phyloP scores from a whole-genome alignment of 2,888 invertebrate genomes.

The Machimus rusticus region DNA sequence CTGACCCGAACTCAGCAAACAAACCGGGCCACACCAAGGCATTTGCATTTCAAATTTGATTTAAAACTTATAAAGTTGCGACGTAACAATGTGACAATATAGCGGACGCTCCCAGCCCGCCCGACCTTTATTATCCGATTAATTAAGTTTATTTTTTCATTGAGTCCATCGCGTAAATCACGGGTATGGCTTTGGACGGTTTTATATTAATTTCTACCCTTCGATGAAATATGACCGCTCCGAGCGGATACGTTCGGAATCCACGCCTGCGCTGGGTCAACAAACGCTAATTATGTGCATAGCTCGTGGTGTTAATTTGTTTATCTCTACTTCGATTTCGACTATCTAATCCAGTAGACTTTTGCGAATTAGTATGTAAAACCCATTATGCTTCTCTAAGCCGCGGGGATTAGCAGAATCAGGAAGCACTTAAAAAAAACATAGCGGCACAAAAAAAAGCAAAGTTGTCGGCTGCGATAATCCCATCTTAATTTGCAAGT shows the following conservation, averaged over 20 bases:
- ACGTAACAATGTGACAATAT: not conserved
- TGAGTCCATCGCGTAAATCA: not conserved
- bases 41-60: constrained; percentile 17
- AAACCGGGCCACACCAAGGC: not conserved
- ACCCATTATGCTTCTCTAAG: not conserved
- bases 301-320: not conserved
- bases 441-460: not conserved
- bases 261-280: not conserved
- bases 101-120: not conserved
- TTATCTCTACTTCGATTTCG: not conserved
- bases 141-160: not conserved
- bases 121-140: not conserved
- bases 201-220: not conserved
- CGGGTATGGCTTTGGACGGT: not conserved
- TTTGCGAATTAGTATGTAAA: not conserved
- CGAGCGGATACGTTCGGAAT: not conserved
- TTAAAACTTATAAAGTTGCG: not conserved
- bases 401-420: not conserved
- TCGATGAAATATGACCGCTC: not conserved
- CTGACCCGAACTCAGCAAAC: not conserved
- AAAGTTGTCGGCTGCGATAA: not conserved
- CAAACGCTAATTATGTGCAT: not conserved
- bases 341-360: not conserved
- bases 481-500: not conserved
- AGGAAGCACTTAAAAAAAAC: not conserved